phyloP scores from a whole-genome alignment of 2,888 invertebrate species.

The Isoperla grammatica region DNA sequence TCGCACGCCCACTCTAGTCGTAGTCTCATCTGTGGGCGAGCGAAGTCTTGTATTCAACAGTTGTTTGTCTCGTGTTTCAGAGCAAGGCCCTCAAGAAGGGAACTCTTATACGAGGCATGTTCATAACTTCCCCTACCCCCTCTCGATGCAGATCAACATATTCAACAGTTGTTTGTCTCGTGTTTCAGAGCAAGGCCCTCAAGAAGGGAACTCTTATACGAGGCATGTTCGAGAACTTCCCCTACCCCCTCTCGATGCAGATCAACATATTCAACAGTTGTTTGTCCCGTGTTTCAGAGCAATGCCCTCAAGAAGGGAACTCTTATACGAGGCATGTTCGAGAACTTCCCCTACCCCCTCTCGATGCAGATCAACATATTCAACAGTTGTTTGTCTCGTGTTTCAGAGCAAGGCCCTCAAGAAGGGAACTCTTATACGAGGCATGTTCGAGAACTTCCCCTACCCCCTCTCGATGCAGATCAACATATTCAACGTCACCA shows the following conservation, averaged over 20 bases:
- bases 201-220: slow-evolving; percentile 68
- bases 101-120: slow-evolving; percentile 68
- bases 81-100: slow-evolving; percentile 62
- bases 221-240: slow-evolving; percentile 70
- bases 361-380: slow-evolving; percentile 74
- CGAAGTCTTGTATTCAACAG: too few relatives aligned
- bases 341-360: slow-evolving; percentile 67
- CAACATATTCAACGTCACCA: slow-evolving; percentile 77
- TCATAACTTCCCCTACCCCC: slow-evolving; percentile 70
- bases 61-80: too few relatives aligned
- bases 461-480: slow-evolving; percentile 70
- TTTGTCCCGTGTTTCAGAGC: too few relatives aligned
- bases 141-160: slow-evolving; percentile 70
- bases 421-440: slow-evolving; percentile 65
- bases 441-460: slow-evolving; percentile 73
- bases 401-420: slow-evolving; percentile 53
- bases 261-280: slow-evolving; percentile 76
- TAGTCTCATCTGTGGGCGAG: too few relatives aligned
- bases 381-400: too few relatives aligned
- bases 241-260: slow-evolving; percentile 69
- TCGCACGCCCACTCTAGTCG: too few relatives aligned
- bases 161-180: too few relatives aligned
- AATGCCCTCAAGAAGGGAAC: slow-evolving; percentile 66
- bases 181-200: slow-evolving; percentile 52
- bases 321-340: slow-evolving; percentile 72